Conservation (phyloP, 2,888 invertebrate species). For the Flexamia atlantica region DNA sequence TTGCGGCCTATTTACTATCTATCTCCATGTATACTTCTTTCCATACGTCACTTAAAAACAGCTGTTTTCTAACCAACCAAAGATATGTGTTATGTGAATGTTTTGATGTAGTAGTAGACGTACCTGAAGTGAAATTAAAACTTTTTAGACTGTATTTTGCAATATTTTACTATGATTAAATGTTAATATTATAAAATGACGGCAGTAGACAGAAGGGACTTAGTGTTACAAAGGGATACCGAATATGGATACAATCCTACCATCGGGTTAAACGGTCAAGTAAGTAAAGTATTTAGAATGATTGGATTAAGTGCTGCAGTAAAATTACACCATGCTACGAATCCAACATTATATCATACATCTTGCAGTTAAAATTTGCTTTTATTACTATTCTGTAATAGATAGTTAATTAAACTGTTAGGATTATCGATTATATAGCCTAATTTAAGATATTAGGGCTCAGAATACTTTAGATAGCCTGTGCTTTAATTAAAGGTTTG, state of each 20-base stretch:
- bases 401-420: no score
- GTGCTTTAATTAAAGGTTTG: no score
- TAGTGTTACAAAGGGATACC: conserved; percentile 66
- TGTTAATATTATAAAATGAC: conserved; percentile 59
- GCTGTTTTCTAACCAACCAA: conserved; percentile 21
- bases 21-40: neutral
- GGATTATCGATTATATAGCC: no score
- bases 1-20: no score
- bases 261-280: conserved; percentile 66
- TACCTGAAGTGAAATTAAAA: conserved; percentile 52
- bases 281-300: conserved; percentile 65
- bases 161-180: conserved; percentile 43
- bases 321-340: conserved; percentile 26
- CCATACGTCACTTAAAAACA: conserved; percentile 49
- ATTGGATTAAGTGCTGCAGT: conserved; percentile 42
- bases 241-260: conserved; percentile 69
- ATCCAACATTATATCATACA: neutral
- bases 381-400: neutral
- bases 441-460: no score
- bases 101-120: conserved; percentile 19
- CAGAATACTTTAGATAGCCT: no score
- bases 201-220: conserved; percentile 63
- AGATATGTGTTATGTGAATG: conserved; percentile 24
- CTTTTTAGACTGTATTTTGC: neutral
- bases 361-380: neutral